phyloP scores from a whole-genome alignment of 2,113 vertebrate species.

The Pangasianodon hypophthalmus region DNA sequence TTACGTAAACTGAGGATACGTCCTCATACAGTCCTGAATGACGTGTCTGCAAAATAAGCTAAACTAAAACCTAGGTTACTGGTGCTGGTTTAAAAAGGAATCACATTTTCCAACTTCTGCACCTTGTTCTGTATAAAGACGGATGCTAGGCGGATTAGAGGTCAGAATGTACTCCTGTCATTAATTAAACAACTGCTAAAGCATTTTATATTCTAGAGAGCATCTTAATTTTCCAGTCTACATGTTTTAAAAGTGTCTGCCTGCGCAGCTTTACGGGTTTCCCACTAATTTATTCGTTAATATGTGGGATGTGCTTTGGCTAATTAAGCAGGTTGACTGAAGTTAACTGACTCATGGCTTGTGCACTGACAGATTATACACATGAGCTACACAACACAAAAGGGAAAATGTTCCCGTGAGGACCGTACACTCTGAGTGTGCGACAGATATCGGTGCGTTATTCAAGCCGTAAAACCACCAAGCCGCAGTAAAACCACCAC shows the following conservation, averaged over 20 bases:
- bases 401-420: not conserved
- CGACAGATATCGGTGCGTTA: not conserved
- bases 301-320: slow-evolving; percentile 37
- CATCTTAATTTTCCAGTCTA: not conserved
- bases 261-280: not conserved
- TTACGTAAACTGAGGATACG: too few relatives aligned
- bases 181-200: not conserved
- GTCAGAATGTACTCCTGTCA: not conserved
- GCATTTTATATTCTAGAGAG: not conserved
- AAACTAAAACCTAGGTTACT: not conserved
- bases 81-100: not conserved
- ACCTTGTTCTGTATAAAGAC: not conserved
- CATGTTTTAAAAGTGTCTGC: not conserved
- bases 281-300: slow-evolving; percentile 24
- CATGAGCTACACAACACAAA: not conserved
- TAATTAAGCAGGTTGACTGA: slow-evolving; percentile 20
- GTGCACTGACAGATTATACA: not conserved
- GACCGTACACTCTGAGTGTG: not conserved
- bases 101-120: not conserved
- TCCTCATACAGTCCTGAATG: too few relatives aligned
- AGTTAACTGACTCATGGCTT: slow-evolving; percentile 33
- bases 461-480: not conserved
- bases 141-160: not conserved
- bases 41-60: too few relatives aligned
- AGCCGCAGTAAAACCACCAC: not conserved